Percentiles rank a stretch among this genome's conserved stretches.
Evolutionary conservation across 2,113 vertebrate species (phyloP).

Genomic region (Macheiramphus alcinus): DNA sequence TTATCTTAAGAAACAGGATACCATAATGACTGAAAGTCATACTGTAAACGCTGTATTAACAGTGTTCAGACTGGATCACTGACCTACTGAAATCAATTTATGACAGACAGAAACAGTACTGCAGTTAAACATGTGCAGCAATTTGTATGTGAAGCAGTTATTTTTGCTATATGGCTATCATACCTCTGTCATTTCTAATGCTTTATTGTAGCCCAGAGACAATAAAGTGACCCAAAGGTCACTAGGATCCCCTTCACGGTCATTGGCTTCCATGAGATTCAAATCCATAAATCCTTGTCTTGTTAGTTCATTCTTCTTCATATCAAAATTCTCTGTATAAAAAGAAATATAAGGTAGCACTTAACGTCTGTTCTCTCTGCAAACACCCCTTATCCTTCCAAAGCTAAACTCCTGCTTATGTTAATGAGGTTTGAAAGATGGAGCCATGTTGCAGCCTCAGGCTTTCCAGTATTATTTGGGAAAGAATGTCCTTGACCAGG

Average conservation of each 20-base stretch:
- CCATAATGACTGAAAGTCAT: not conserved
- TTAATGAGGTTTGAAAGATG: not conserved
- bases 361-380: not conserved
- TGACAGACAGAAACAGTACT: not conserved
- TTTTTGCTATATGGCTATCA: not conserved
- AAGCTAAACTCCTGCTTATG: not conserved
- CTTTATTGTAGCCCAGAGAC: slow-evolving; percentile 89
- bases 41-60: not conserved
- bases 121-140: not conserved
- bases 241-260: slow-evolving; percentile 82
- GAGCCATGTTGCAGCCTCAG: not conserved
- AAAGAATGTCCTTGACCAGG: not conserved
- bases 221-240: slow-evolving; percentile 90
- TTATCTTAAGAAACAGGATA: not conserved
- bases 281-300: slow-evolving; percentile 91
- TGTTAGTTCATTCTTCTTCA: slow-evolving; percentile 90
- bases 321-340: slow-evolving; percentile 87
- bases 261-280: slow-evolving; percentile 92
- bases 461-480: not conserved
- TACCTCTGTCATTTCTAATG: slow-evolving; percentile 87
- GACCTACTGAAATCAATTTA: not conserved
- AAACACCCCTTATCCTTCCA: not conserved
- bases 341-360: not conserved
- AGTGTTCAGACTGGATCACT: not conserved
- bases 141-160: not conserved